Conservation (phyloP, 2,113 vertebrate species). For the Oreotragus oreotragus region DNA sequence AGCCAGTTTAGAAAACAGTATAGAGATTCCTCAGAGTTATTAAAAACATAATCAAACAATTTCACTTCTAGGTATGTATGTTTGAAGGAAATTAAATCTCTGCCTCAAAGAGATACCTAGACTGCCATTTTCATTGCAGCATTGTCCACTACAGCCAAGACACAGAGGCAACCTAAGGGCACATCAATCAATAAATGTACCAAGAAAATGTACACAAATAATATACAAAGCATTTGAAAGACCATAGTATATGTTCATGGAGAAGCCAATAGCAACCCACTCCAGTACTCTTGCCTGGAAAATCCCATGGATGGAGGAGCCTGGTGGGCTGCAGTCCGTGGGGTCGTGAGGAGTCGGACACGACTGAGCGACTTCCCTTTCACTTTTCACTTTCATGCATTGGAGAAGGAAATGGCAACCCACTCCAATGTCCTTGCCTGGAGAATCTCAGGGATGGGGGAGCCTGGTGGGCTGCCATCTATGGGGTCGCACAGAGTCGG, state of each 20-base stretch:
- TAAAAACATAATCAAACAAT: not conserved
- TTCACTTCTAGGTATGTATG: not conserved
- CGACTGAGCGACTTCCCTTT: no score
- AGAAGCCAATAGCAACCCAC: no score
- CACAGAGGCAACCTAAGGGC: not conserved
- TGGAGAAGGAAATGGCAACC: no score
- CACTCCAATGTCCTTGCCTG: no score
- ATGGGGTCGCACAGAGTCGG: no score
- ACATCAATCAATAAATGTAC: not conserved
- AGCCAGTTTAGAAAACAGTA: not conserved
- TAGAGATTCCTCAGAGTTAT: not conserved
- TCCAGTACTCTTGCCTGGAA: no score
- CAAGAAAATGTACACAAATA: not conserved
- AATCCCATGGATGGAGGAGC: no score
- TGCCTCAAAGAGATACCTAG: not conserved
- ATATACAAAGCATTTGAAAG: not conserved
- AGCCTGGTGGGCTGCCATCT: no score
- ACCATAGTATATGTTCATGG: not conserved
- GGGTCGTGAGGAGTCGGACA: accelerated
- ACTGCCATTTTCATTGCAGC: not conserved
- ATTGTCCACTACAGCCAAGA: not conserved
- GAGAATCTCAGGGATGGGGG: no score
- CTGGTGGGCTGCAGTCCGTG: no score
- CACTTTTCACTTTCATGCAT: no score
- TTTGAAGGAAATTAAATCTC: not conserved